Base-by-base conservation (phyloP, 2,113 vertebrate species). In the Saccopteryx leptura region DNA sequence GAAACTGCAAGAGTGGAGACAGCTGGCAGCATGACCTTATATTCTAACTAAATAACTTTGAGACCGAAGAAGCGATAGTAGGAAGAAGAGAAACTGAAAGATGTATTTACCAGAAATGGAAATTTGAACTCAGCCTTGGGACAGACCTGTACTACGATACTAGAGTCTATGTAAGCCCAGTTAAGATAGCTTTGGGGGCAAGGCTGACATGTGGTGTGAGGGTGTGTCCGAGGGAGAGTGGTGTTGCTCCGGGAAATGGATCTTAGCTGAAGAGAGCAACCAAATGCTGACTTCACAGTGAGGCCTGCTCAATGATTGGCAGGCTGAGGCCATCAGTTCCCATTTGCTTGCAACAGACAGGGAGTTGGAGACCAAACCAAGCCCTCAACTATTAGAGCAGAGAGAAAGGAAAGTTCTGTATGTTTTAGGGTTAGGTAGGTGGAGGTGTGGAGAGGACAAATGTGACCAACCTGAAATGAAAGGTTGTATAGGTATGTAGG, bases 21-120 rank as follows among this genome's bases (percentile, higher is more conserved):
- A 69, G 61, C 56, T 60, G 75, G 14, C 9, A 66, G 56, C 26
- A 15, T 63, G 24, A 74, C 72, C 28, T 80, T 90, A 76, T 1
- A 12, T 28, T 66, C 9, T 75, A 66, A 52, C 63, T 74, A 74
- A 82, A 31, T 17, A 74, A 48, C 56, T 48, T 18, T 48, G 58
- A 83, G 61, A 50, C 21, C 23, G 63, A 23, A 74, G 46, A 85
- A 78, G 18, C 50, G 31, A 65, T 7, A 71, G n/a, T 7, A 48
- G 24, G 26, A 80, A 94, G 28, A n/a, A 88, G 2, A 72, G 75
- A 87, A 92, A 88, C 17, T 18, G 1, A 92, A 80, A 87, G 68
- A 56, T 12, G 14, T 66, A 5, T 50, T 92, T 54, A 31, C 17
- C 31, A 92, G 24, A 65, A 81, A 60, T 21, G 15, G 58, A 74